A percentile compares a stretch with the other conserved stretches of the same genome.
Conservation (phyloP, 2,888 invertebrate genomes). For the Seira ritae region DNA sequence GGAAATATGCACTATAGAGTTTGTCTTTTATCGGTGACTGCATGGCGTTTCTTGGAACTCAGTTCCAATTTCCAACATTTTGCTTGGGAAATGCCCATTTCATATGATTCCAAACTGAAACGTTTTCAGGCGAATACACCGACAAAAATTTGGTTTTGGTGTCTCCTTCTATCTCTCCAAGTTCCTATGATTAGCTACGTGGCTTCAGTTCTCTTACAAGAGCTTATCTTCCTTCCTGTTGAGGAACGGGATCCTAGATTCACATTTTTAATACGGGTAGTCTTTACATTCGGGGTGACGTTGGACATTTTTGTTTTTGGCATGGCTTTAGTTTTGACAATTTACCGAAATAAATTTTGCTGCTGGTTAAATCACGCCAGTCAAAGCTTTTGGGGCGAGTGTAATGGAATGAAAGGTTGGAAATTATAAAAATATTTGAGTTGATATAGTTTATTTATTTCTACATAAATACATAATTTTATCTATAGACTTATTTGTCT, state of each 20-base stretch:
- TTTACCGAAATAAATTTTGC: neutral
- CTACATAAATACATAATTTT: too few species aligned
- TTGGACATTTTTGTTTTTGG: neutral
- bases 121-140: neutral
- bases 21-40: too few species aligned
- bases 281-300: conserved; percentile 4
- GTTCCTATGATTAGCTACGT: conserved; percentile 12
- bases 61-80: too few species aligned
- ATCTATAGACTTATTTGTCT: too few species aligned
- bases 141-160: neutral
- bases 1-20: too few species aligned
- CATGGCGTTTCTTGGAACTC: too few species aligned
- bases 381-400: neutral
- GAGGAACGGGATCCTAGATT: neutral
- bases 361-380: neutral
- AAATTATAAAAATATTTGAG: too few species aligned
- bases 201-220: neutral
- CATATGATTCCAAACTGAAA: neutral
- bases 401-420: conserved; percentile 6
- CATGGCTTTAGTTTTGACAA: neutral
- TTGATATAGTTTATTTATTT: too few species aligned
- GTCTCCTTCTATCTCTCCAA: neutral
- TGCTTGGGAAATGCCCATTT: conserved; percentile 1
- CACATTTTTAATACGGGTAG: neutral
- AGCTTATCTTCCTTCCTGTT: neutral